phyloP scores from a whole-genome alignment of 2,797 vertebrate species.

The Lophura swinhoii region DNA sequence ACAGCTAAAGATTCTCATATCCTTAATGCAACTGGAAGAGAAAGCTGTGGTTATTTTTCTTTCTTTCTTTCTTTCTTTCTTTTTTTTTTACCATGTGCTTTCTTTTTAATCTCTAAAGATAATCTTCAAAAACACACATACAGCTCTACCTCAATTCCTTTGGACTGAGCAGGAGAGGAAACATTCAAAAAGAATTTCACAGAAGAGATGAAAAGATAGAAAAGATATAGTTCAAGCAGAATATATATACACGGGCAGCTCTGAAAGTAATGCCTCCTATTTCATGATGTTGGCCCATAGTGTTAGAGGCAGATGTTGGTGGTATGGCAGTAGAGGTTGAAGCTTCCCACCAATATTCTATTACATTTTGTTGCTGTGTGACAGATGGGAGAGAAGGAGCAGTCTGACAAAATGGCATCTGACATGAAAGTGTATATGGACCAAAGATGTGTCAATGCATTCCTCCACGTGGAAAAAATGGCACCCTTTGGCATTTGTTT shows the following conservation, averaged over 20 bases:
- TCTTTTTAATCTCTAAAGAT: conserved; percentile 5
- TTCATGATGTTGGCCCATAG: not conserved
- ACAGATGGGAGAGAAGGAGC: not conserved
- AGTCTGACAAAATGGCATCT: too few species aligned
- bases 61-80: too few species aligned
- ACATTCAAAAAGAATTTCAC: not conserved
- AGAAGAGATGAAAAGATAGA: conserved; percentile 35
- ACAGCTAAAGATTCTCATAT: not conserved
- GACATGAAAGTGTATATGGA: too few species aligned
- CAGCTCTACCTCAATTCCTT: conserved; percentile 21
- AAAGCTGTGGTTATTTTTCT: not conserved
- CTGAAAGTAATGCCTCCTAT: not conserved
- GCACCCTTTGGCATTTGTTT: too few species aligned
- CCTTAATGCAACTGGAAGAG: not conserved
- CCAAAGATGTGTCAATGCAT: too few species aligned
- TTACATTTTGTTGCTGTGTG: not conserved
- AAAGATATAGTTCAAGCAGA: not conserved
- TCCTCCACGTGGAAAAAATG: too few species aligned
- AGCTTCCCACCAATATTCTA: not conserved
- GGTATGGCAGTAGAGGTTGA: not conserved
- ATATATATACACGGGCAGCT: not conserved
- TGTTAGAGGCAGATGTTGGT: not conserved
- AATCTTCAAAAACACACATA: not conserved
- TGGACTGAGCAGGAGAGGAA: conserved; percentile 31
- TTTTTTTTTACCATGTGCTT: not conserved